Conservation (phyloP, 2,113 vertebrate species). For the Oncorhynchus kisutch region DNA sequence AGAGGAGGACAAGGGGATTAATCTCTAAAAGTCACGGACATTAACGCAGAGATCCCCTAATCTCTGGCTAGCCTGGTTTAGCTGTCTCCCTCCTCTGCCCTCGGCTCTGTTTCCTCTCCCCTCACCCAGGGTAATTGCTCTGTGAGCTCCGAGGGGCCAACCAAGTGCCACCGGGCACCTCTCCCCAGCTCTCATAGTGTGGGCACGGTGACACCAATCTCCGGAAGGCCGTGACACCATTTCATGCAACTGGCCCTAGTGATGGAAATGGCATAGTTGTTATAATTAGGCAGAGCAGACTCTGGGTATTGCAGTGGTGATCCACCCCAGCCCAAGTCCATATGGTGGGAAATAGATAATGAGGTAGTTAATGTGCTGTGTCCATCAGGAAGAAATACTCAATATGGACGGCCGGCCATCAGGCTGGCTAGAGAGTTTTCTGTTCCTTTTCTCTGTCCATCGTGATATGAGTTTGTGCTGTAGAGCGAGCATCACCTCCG, state of each 20-base stretch:
- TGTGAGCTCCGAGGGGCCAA: conserved; percentile 66
- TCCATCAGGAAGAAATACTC: conserved; percentile 84
- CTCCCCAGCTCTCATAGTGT: conserved; percentile 80
- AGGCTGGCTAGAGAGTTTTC: conserved; percentile 68
- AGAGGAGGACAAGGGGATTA: neutral
- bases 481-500: neutral
- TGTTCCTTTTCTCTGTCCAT: neutral
- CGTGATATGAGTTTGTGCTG: neutral
- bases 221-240: conserved; percentile 80
- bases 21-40: conserved; percentile 29
- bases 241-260: conserved; percentile 83
- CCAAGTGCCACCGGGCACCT: conserved; percentile 68
- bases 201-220: conserved; percentile 83
- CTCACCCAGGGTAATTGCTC: conserved; percentile 74
- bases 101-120: conserved; percentile 14
- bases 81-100: conserved; percentile 18
- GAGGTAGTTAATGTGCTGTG: conserved; percentile 94
- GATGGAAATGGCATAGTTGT: conserved; percentile 91
- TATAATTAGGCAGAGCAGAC: conserved; percentile 88
- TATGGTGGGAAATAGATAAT: conserved; percentile 96
- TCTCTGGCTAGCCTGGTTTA: conserved; percentile 32
- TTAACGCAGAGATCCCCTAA: conserved; percentile 27
- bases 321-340: conserved; percentile 88
- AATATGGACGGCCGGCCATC: conserved; percentile 72
- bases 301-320: conserved; percentile 80